Evolutionary conservation across 2,797 vertebrate genomes (phyloP).

Genomic region (Eupleurogrammus muticus): DNA sequence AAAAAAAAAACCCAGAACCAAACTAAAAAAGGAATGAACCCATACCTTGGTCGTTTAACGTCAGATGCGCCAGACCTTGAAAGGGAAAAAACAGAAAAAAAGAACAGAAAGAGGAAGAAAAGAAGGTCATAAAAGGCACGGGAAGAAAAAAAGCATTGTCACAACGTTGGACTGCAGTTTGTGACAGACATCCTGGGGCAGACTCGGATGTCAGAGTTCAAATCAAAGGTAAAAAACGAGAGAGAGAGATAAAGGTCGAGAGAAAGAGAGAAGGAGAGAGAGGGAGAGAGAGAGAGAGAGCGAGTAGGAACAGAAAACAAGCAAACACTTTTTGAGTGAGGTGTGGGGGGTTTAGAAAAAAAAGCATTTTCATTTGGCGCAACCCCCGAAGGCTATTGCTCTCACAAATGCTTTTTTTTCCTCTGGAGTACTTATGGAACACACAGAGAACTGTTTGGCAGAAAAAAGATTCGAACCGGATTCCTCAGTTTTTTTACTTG

Average conservation of each 20-base stretch:
- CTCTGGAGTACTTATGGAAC: constrained; percentile 88
- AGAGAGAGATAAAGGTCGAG: constrained; percentile 57
- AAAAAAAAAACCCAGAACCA: constrained; percentile 48
- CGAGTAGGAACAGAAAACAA: constrained; percentile 80
- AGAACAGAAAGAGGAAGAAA: constrained; percentile 88
- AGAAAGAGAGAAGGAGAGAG: constrained; percentile 62
- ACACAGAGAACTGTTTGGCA: constrained; percentile 89
- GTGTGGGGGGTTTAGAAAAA: constrained; percentile 83
- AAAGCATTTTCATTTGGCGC: constrained; percentile 88
- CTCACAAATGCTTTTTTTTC: constrained; percentile 89
- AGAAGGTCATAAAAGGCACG: constrained; percentile 87
- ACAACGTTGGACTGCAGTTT: constrained; percentile 92
- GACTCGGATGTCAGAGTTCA: constrained; percentile 88
- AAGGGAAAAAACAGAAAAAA: constrained; percentile 88
- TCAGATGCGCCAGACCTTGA: constrained; percentile 99
- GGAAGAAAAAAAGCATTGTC: constrained; percentile 90
- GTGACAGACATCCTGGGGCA: constrained; percentile 91
- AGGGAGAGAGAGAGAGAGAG: constrained; percentile 67
- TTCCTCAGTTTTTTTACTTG: constrained; percentile 43
- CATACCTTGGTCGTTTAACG: constrained; percentile 99
- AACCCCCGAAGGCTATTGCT: constrained; percentile 87
- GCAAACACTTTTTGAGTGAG: constrained; percentile 88
- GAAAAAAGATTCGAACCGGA: constrained; percentile 68
- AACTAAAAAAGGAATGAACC: constrained; percentile 84
- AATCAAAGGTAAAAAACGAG: constrained; percentile 81